Base-by-base conservation (phyloP, 2,888 invertebrate species). In the Heteromyza rotundicornis region DNA sequence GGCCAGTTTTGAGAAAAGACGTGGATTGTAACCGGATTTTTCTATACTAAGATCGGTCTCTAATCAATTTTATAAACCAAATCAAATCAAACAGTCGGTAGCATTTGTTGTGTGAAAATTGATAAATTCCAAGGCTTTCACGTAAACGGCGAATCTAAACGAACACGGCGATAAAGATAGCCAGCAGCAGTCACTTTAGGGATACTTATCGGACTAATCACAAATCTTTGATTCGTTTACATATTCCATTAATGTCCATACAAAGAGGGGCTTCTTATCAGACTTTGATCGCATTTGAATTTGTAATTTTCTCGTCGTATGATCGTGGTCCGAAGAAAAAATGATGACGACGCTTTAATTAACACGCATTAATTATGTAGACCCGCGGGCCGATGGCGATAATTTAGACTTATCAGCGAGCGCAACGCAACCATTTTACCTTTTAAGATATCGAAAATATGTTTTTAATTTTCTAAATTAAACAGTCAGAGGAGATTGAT, bases 321-420 rank as follows among this genome's bases (percentile, higher is more conserved):
- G 51, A 22, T 24, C 24, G 57, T 62, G 60, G 67, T 70, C 61
- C 58, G 20, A 66, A 73, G 67, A 72, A 59, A 67, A 71, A 68
- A 65, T 69, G 63, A 62, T 69, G 66, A 64, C 61, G 64, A 62
- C 54, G 60, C 59, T 63, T 63, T 65, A 73, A 73, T 74, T 66
- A 77, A 69, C 70, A 72, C 69, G 68, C 70, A 74, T 77, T 75
- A 72, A 70, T 71, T 77, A 75, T 75, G 75, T 75, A 77, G 72
- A 71, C 70, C 67, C 65, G 65, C 59, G 61, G 67, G 64, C 53
- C 24, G 58, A 58, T 58, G 51, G 40, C 44, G 24, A 54, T 59
- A 54, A 54, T 53, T 59, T 14, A 3, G 7, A 5, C 5, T 19
- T 47, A 47, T 47, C 47, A 47, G 47, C 2, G n/a, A 40, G 27